Percentiles rank a stretch among this genome's conserved stretches.
Conservation (phyloP, 2,888 invertebrate genomes). For the Noctua fimbriata region DNA sequence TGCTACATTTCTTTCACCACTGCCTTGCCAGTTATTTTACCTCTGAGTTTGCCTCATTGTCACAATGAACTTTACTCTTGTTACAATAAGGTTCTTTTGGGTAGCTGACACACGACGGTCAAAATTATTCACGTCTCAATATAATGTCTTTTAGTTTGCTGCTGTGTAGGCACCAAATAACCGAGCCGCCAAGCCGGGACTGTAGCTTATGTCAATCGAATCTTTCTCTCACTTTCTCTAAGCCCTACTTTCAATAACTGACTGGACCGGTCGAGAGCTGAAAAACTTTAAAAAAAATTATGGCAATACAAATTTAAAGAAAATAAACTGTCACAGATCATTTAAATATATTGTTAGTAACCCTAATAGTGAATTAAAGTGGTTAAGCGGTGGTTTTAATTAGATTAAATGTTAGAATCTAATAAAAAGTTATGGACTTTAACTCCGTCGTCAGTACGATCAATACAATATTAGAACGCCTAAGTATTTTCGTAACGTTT, state of each 20-base stretch:
- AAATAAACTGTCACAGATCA: neutral
- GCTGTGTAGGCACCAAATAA: neutral
- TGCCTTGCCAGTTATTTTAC: neutral
- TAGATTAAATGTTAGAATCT: too few species aligned
- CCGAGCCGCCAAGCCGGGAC: accelerated
- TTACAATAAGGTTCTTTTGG: neutral
- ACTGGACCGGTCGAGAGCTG: neutral
- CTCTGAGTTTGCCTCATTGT: neutral
- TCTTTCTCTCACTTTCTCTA: too few species aligned
- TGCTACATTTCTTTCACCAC: neutral
- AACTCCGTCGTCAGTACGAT: neutral
- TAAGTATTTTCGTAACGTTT: neutral
- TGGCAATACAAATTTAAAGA: neutral
- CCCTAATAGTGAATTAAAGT: neutral
- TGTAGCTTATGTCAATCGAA: too few species aligned
- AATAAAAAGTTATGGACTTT: neutral
- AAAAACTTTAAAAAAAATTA: neutral
- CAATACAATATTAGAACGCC: neutral
- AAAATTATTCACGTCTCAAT: neutral
- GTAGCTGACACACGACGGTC: neutral
- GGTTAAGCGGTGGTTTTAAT: too few species aligned
- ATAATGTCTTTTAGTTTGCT: neutral
- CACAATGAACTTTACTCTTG: neutral
- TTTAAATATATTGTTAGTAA: neutral
- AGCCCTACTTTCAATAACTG: neutral